phyloP scores from a whole-genome alignment of 1,140 invertebrate species.

The Bilobella aurantiaca region DNA sequence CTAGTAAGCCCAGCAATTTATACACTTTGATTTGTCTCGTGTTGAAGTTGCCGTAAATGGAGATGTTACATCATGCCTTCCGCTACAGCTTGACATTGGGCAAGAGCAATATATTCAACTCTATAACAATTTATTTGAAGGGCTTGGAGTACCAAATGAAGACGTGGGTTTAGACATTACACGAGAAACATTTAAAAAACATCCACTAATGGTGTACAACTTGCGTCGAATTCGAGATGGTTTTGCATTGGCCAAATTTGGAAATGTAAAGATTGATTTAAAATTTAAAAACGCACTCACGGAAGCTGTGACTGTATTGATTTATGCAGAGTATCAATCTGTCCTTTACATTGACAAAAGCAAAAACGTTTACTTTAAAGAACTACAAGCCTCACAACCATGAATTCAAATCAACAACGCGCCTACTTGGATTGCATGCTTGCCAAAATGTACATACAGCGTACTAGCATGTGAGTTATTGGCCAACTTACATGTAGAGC shows the following conservation, averaged over 20 bases:
- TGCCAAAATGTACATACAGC: not conserved
- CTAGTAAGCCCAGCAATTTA: conserved; percentile 38
- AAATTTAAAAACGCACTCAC: conserved; percentile 13
- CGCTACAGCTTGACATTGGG: conserved; percentile 1
- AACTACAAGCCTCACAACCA: not conserved
- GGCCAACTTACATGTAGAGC: not conserved
- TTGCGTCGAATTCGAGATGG: not conserved
- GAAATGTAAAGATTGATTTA: conserved; percentile 19
- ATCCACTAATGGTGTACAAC: conserved; percentile 7
- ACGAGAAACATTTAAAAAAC: conserved; percentile 8
- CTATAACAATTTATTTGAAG: conserved; percentile 6
- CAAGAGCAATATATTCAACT: conserved; percentile 8
- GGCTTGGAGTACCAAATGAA: not conserved
- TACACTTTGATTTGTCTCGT: conserved; percentile 8
- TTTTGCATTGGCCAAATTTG: conserved; percentile 9
- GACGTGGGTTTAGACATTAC: conserved; percentile 15
- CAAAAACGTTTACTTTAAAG: conserved; percentile 15
- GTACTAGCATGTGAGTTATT: not conserved
- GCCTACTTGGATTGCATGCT: not conserved
- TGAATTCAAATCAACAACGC: conserved; percentile 3
- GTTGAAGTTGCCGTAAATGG: conserved; percentile 20
- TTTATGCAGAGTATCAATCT: conserved; percentile 22
- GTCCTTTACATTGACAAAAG: conserved; percentile 21
- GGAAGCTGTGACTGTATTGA: conserved; percentile 11
- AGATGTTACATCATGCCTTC: not conserved